phyloP scores from a whole-genome alignment of 2,888 invertebrate genomes.

The Lycia hirtaria region DNA sequence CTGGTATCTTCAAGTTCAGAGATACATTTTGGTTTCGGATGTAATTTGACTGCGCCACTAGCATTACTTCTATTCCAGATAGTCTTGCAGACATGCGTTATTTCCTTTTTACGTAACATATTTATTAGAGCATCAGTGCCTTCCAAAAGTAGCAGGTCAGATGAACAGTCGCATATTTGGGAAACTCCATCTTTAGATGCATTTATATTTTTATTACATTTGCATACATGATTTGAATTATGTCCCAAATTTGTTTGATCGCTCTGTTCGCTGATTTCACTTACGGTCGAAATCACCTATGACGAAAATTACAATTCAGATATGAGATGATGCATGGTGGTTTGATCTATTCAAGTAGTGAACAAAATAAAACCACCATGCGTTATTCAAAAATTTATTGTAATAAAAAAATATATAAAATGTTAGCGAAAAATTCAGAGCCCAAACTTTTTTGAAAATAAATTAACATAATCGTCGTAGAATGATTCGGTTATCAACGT shows the following conservation, averaged over 20 bases:
- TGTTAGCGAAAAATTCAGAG: neutral
- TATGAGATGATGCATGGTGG: constrained; percentile 50
- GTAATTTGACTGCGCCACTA: constrained; percentile 13
- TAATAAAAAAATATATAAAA: constrained; percentile 13
- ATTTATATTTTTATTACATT: constrained; percentile 27
- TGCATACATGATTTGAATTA: constrained; percentile 33
- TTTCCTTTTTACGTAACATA: constrained; percentile 27
- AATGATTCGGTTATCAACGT: constrained; percentile 50
- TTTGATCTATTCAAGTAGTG: constrained; percentile 37
- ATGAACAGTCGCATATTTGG: constrained; percentile 18
- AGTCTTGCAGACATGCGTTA: constrained; percentile 29
- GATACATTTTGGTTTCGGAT: constrained; percentile 11
- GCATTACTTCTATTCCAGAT: neutral
- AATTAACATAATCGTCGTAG: constrained; percentile 14
- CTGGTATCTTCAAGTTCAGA: constrained; percentile 2
- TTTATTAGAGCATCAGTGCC: constrained; percentile 28
- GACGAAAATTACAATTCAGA: constrained; percentile 42
- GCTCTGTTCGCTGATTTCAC: constrained; percentile 33
- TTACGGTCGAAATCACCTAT: constrained; percentile 49
- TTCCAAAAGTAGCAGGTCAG: constrained; percentile 26
- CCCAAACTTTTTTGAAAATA: constrained; percentile 5
- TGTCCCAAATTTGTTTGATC: constrained; percentile 12
- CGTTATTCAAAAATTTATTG: constrained; percentile 44
- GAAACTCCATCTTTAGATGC: constrained; percentile 3
- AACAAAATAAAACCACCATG: constrained; percentile 64